Percentiles rank a stretch among this genome's conserved stretches.
Conservation (phyloP, 2,888 invertebrate genomes). For the Apodemia duryi region DNA sequence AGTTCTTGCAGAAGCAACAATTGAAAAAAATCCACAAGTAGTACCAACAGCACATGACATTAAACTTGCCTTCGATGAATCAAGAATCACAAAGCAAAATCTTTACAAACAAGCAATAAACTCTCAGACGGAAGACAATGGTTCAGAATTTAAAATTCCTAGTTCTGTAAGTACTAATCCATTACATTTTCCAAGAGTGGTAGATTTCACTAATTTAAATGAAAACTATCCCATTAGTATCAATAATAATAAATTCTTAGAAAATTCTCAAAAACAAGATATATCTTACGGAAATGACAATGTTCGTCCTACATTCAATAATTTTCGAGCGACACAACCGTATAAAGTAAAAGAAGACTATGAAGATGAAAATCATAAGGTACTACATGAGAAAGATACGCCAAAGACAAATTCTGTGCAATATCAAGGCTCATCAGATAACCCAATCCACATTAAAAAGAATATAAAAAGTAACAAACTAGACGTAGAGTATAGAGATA, state of each 20-base stretch:
- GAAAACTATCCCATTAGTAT: constrained; percentile 52
- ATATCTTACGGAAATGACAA: constrained; percentile 18
- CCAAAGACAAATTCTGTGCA: constrained; percentile 27
- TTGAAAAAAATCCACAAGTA: constrained; percentile 34
- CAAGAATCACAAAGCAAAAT: constrained; percentile 41
- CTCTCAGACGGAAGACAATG: constrained; percentile 19
- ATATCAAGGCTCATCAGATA: constrained; percentile 37
- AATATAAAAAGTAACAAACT: constrained; percentile 35
- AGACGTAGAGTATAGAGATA: constrained; percentile 49
- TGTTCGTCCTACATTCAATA: constrained; percentile 9
- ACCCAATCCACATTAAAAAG: constrained; percentile 25
- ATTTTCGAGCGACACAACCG: constrained; percentile 10
- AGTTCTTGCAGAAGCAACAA: constrained; percentile 24
- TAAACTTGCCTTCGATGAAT: constrained; percentile 43
- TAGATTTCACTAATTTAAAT: constrained; percentile 61
- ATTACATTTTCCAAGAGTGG: constrained; percentile 56
- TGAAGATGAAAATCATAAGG: constrained; percentile 20
- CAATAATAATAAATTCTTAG: constrained; percentile 46
- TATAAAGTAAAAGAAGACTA: constrained; percentile 16
- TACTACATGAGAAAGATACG: constrained; percentile 22
- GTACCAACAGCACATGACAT: constrained; percentile 39
- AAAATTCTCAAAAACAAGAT: constrained; percentile 39
- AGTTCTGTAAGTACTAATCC: constrained; percentile 33
- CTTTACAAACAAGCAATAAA: constrained; percentile 28
- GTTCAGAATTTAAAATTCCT: constrained; percentile 31